Evolutionary conservation across 2,113 vertebrate species (phyloP).

Genomic region (Hippocampus barbouri): DNA sequence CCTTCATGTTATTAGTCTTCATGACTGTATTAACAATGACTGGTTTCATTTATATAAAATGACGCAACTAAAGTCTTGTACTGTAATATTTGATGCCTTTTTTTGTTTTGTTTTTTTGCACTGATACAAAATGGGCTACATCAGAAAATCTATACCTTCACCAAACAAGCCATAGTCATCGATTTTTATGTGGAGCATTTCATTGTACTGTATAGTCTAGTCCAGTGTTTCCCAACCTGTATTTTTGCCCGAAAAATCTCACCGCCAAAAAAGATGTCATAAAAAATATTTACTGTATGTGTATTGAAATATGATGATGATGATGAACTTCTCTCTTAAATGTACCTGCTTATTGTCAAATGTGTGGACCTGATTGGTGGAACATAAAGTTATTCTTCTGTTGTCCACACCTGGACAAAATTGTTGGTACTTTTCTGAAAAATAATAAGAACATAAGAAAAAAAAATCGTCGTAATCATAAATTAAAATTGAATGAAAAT

Average conservation of each 20-base stretch:
- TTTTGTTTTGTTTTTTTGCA: conserved; percentile 62
- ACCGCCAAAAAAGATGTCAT: neutral
- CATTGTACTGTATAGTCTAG: neutral
- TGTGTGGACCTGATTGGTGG: neutral
- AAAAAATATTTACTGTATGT: neutral
- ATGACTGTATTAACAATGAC: neutral
- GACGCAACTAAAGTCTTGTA: conserved; percentile 24
- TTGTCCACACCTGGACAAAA: neutral
- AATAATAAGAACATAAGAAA: too few relatives aligned
- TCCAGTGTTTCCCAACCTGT: neutral
- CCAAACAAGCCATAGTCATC: conserved; percentile 5
- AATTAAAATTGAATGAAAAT: too few relatives aligned
- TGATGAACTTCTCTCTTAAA: neutral
- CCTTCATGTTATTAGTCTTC: conserved; percentile 21
- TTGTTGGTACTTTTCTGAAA: too few relatives aligned
- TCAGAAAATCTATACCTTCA: conserved; percentile 27
- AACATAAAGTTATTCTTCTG: neutral
- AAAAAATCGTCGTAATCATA: too few relatives aligned
- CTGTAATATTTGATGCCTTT: conserved; percentile 30
- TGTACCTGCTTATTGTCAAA: neutral
- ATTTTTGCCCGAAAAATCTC: neutral
- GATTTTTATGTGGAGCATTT: neutral
- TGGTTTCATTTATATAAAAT: conserved; percentile 13
- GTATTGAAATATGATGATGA: neutral
- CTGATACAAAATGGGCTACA: conserved; percentile 39